Conservation (phyloP, 1,140 invertebrate species). For the Orius insidiosus region DNA sequence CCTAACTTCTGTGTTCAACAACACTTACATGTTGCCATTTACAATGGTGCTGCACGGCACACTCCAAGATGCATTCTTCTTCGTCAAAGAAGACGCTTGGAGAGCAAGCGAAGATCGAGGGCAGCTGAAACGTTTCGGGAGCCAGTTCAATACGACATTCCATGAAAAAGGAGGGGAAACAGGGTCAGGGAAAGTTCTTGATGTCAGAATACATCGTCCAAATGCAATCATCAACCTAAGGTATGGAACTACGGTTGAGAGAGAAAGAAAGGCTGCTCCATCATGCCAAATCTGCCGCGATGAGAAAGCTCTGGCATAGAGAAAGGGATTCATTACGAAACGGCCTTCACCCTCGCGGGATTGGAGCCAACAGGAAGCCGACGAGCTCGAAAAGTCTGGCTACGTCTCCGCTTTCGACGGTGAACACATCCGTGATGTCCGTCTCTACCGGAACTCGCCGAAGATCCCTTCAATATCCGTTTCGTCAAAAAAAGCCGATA, state of each 20-base stretch:
- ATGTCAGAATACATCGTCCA: conserved; percentile 69
- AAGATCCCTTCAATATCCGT: conserved; percentile 87
- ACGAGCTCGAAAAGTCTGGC: conserved; percentile 66
- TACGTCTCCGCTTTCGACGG: conserved; percentile 70
- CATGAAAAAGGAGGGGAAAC: conserved; percentile 56
- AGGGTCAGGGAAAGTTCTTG: conserved; percentile 32
- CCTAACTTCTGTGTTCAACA: conserved; percentile 84
- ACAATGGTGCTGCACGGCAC: conserved; percentile 75
- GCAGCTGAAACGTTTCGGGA: conserved; percentile 70
- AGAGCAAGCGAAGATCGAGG: conserved; percentile 72
- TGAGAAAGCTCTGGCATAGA: conserved; percentile 79
- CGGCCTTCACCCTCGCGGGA: conserved; percentile 50
- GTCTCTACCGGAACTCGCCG: conserved; percentile 75
- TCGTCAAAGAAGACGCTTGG: conserved; percentile 82
- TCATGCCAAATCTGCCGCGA: conserved; percentile 68
- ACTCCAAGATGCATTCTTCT: conserved; percentile 84
- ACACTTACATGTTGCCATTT: conserved; percentile 72
- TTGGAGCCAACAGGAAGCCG: conserved; percentile 51
- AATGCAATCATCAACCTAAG: conserved; percentile 67
- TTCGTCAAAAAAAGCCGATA: conserved; percentile 53
- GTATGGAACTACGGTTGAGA: conserved; percentile 76
- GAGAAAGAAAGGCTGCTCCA: conserved; percentile 74
- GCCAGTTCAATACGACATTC: conserved; percentile 84
- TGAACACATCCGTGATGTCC: conserved; percentile 77
- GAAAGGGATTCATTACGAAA: conserved; percentile 56